Percentiles rank a stretch among this genome's conserved stretches.
These are phyloP conservation scores for Lycocerus yunnanus DNA, from an alignment of 2,888 invertebrate genomes.

Conservation along the genomic window DNA sequence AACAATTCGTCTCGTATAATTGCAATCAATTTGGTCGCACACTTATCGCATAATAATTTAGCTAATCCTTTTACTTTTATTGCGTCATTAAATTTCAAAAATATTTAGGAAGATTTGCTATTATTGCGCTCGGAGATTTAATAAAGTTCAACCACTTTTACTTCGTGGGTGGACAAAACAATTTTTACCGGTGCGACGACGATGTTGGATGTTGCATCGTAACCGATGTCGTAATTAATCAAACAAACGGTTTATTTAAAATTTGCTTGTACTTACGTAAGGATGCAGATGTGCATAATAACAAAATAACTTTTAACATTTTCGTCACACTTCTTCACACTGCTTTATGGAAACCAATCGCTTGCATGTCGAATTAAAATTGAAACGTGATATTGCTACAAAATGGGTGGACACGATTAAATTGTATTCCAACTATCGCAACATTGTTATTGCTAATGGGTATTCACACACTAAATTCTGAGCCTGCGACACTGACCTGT, in stretches of 20 bases:
- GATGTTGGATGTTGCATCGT: background rate
- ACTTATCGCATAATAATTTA: background rate
- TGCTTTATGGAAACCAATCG: background rate
- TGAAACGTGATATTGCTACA: background rate
- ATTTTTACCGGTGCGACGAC: background rate
- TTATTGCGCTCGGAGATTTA: background rate
- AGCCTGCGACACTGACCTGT: too few species aligned
- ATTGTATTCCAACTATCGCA: background rate
- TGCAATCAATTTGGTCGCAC: background rate
- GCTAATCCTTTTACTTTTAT: background rate
- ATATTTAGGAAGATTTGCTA: background rate
- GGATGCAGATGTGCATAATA: constrained; percentile 1
- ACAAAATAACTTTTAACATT: constrained; percentile 4
- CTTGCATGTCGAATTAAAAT: background rate
- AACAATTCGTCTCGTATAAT: background rate
- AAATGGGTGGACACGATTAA: background rate
- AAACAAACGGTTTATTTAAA: background rate
- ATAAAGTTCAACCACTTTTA: background rate
- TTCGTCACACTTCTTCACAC: background rate
- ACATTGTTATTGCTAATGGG: too few species aligned
- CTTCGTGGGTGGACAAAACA: background rate
- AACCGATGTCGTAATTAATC: background rate
- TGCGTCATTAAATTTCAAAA: background rate
- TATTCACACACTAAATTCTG: too few species aligned
- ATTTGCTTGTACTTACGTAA: background rate